phyloP scores from a whole-genome alignment of 2,888 invertebrate genomes.

The Nephrotoma appendiculata region DNA sequence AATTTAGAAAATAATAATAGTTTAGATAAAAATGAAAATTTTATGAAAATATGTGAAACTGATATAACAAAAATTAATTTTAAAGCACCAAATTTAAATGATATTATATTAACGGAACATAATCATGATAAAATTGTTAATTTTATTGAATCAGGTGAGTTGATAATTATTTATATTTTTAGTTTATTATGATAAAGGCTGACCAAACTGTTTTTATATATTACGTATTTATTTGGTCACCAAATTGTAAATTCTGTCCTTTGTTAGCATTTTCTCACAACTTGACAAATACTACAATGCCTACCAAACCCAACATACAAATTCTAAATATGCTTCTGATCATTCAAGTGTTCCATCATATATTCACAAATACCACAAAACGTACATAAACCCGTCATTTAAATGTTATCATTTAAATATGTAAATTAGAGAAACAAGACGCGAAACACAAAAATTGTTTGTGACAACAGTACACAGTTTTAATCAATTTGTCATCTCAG shows the following conservation, averaged over 20 bases:
- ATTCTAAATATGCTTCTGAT: background rate
- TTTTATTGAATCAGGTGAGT: slow-evolving; percentile 46
- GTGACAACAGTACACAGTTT: background rate
- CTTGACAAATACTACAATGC: background rate
- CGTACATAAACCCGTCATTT: background rate
- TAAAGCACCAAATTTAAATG: slow-evolving; percentile 24
- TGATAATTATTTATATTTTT: background rate
- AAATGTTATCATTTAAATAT: background rate
- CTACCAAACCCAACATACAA: background rate
- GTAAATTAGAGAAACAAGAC: background rate
- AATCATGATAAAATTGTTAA: slow-evolving; percentile 47
- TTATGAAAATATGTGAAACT: slow-evolving; percentile 14
- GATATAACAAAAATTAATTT: slow-evolving; percentile 21
- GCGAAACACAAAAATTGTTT: background rate
- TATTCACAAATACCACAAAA: background rate
- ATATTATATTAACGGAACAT: slow-evolving; percentile 24
- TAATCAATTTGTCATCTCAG: background rate
- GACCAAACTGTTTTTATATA: background rate
- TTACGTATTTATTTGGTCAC: background rate
- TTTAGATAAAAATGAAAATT: slow-evolving; percentile 13
- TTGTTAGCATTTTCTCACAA: background rate
- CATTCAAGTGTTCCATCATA: background rate
- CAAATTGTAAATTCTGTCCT: background rate
- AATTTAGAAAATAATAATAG: slow-evolving; percentile 15
- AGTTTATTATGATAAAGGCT: no score